Evolutionary conservation across 2,113 vertebrate species (phyloP), one percentile per base, ranked within the genome.

Genomic region (Nannobrachium achirus): DNA sequence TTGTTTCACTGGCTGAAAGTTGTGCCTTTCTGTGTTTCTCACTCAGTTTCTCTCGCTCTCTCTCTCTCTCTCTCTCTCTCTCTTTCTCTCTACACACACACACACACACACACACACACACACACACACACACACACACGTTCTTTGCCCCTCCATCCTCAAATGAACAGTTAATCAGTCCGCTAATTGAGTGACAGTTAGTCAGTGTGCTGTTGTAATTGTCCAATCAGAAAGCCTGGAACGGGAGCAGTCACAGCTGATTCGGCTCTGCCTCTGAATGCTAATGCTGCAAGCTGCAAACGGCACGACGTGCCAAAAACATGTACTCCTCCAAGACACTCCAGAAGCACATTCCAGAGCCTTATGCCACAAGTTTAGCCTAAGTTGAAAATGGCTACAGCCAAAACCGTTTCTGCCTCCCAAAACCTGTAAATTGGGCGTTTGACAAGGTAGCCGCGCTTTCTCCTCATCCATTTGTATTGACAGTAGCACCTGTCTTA

Each of bases 171-270:
- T 82, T 89, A 89, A 91, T 90, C 82, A 84, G 77, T 62, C 71
- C 0, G 20, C 79, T 90, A 91, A 90, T 88, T 88, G 85, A 89
- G 80, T 85, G 88, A 83, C 88, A 86, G 82, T 80, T 67, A 80
- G 76, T 69, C 59, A 59, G 72, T 66, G 75, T 75, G 71, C 85
- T 79, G 83, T 80, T 76, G 75, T 91, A 90, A 90, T 90, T 91
- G 88, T 90, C 87, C 88, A 90, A 88, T 91, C 88, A 88, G 86
- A 88, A 83, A 81, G 85, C 83, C 85, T 90, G 90, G 90, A 90
- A 86, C 72, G 4, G 74, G 66, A 80, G 56, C 76, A 74, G 79
- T 86, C 86, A 83, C 89, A 88, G 86, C 88, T 88, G 86, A 91
- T 89, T 86, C 83, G 83, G 86, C 80, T 86, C 76, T 64, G 44